These are phyloP conservation scores for Psittacula cyanocephala DNA, from an alignment of 2,113 vertebrate species.

Conservation along the genomic window DNA sequence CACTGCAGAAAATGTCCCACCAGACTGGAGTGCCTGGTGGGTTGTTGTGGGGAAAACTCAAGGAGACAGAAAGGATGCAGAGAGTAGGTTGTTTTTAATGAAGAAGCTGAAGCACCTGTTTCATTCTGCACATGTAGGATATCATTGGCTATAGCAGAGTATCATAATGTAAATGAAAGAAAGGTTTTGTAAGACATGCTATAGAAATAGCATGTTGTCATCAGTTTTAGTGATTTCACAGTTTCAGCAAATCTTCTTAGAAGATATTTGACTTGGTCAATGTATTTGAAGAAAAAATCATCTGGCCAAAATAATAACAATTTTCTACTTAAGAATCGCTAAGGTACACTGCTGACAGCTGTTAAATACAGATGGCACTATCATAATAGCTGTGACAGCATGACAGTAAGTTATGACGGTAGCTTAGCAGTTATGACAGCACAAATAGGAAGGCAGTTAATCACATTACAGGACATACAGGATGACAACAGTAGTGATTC, in stretches of 20 bases:
- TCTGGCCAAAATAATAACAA: slow-evolving; percentile 5
- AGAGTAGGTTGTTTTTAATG: not conserved
- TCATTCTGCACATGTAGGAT: not conserved
- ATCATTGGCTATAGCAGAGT: not conserved
- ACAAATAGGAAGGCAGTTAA: slow-evolving; percentile 20
- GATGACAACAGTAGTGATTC: not conserved
- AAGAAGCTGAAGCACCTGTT: not conserved
- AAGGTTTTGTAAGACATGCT: not conserved
- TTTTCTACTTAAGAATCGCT: not conserved
- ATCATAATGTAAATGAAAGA: not conserved
- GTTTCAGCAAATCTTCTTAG: not conserved
- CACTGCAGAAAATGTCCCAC: not conserved
- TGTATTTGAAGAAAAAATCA: not conserved
- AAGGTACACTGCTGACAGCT: not conserved
- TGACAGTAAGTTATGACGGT: not conserved
- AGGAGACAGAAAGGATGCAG: not conserved
- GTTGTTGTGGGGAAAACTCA: not conserved
- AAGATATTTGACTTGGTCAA: not conserved
- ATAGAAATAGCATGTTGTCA: not conserved
- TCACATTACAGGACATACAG: not conserved
- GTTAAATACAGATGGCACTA: slow-evolving; percentile 42
- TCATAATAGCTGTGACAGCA: not conserved
- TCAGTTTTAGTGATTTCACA: not conserved
- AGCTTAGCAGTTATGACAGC: slow-evolving; percentile 19
- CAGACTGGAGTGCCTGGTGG: not conserved